Base-by-base conservation (phyloP, 2,888 invertebrate species). In the Zonitis immaculata region DNA sequence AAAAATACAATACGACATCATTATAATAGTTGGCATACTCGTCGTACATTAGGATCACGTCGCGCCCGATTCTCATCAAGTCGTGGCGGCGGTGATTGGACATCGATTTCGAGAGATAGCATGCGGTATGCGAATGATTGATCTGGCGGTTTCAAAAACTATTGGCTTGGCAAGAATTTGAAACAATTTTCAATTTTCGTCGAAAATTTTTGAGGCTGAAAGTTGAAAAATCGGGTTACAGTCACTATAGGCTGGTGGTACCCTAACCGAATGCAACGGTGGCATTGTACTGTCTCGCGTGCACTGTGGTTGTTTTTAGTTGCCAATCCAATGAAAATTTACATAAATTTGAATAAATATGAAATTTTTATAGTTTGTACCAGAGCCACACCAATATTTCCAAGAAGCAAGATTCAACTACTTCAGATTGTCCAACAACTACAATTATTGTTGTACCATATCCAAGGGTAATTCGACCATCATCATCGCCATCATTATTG, bases 1-100 rank as follows among this genome's bases (percentile, higher is more conserved):
- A 85, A 89, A 42, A 89, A 88, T 71, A 86, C 91, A 0, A 79
- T 92, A 61, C 80, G 87, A 35, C 89, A 91, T 75, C 89, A 89
- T 68, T 84, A 89, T 67, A 83, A 85, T 60, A 79, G 89, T 54
- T 91, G 91, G 89, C 83, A 83, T 70, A 83, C 83, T 0, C 81
- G 83, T 0, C 76, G 87, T 35, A 79, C 78, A 30, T 78, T 86
- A 32, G 80, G 81, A 7, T 83, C 84, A 5, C 62, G 82, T 44
- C 74, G 82, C 58, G 77, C 80, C 67, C 85, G 87, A 58, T 84
- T 85, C 68, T 54, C 54, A 9, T 83, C 84, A 48, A 86, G 87
- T 66, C 87, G 87, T 72, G n/a, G n/a, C n/a, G n/a, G n/a, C n/a
- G n/a, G n/a, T n/a, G 87, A 87, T 76, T 89, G 88, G 83, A 88